Conservation (phyloP, 2,797 vertebrate genomes). For the Tarsius wallacei region DNA sequence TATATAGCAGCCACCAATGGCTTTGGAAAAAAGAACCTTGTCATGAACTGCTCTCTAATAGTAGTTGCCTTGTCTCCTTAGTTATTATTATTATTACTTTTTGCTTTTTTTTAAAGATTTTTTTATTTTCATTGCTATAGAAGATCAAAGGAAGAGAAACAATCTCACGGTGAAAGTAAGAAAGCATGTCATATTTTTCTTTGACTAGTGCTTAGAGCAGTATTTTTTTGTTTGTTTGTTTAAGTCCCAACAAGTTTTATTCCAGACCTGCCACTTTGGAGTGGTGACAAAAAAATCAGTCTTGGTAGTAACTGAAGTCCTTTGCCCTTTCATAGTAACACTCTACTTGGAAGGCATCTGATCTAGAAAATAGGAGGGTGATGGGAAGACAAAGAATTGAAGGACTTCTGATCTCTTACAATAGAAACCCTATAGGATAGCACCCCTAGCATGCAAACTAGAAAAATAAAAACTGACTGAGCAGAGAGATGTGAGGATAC, state of each 20-base stretch:
- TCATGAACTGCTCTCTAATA: background rate
- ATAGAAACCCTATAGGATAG: background rate
- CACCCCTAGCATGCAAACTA: background rate
- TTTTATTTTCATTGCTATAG: conserved; percentile 36
- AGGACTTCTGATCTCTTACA: background rate
- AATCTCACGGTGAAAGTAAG: conserved; percentile 45
- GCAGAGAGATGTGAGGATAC: background rate
- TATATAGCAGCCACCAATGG: background rate
- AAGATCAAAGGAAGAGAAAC: conserved; percentile 50
- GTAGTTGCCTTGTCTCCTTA: background rate
- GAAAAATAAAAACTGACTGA: background rate
- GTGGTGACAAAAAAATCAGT: background rate
- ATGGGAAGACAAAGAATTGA: background rate
- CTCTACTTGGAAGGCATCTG: background rate
- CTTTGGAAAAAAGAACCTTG: background rate
- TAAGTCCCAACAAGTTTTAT: conserved; percentile 59
- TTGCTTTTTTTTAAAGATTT: conserved; percentile 35
- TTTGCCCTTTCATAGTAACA: conserved; percentile 42
- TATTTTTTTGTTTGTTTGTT: conserved; percentile 71
- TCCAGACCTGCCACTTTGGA: background rate
- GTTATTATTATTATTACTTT: conserved; percentile 43
- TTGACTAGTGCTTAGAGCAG: conserved; percentile 32
- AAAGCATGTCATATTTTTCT: conserved; percentile 55
- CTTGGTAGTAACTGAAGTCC: background rate
- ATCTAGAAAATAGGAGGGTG: background rate